Conservation (phyloP, 2,888 invertebrate species). For the Seira sanloemensis region DNA sequence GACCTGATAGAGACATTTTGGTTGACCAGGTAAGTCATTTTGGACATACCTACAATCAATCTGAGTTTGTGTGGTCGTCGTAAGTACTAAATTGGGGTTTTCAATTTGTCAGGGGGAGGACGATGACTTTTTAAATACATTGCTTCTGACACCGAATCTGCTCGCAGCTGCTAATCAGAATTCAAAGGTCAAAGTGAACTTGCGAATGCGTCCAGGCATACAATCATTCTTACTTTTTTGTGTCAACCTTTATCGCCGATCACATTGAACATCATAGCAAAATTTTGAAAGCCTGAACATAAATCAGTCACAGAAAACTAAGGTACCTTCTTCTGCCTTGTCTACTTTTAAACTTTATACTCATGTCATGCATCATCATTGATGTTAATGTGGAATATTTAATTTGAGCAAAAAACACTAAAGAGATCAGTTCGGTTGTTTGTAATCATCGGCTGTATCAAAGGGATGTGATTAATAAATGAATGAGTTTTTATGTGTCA, state of each 20-base stretch:
- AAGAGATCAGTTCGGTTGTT: too few species aligned
- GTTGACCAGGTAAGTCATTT: constrained; percentile 92
- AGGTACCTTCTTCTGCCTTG: too few species aligned
- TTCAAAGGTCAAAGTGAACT: constrained; percentile 78
- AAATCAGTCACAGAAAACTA: neutral
- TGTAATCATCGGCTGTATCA: too few species aligned
- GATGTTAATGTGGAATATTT: too few species aligned
- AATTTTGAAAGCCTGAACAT: constrained; percentile 23
- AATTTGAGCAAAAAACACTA: too few species aligned
- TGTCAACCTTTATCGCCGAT: constrained; percentile 93
- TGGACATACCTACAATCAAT: too few species aligned
- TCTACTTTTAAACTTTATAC: too few species aligned
- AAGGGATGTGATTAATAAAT: too few species aligned
- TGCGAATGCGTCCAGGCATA: constrained; percentile 83
- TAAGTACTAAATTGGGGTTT: neutral
- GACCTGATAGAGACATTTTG: constrained; percentile 88
- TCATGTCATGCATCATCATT: too few species aligned
- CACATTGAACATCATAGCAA: constrained; percentile 91
- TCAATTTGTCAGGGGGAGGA: constrained; percentile 82
- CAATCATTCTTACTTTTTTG: constrained; percentile 96
- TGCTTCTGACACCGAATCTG: constrained; percentile 90
- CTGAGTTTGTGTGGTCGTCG: neutral
- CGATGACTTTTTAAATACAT: constrained; percentile 88
- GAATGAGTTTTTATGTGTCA: too few species aligned
- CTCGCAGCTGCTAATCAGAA: constrained; percentile 79